These are phyloP conservation scores for Muntiacus muntjak DNA, from an alignment of 2,113 vertebrate genomes.

Conservation along the genomic window DNA sequence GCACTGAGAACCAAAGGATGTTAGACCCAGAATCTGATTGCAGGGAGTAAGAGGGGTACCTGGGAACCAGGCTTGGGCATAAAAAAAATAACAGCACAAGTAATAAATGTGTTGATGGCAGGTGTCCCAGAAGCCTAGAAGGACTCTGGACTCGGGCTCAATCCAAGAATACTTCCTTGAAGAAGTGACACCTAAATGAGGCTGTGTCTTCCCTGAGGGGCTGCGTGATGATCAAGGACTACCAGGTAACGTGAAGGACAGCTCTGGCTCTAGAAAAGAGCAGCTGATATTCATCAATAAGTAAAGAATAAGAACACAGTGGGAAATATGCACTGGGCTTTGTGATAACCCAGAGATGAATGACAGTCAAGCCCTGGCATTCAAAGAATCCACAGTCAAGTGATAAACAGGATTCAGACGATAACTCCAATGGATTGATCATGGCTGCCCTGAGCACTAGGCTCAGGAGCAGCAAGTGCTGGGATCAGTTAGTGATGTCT, in stretches of 20 bases:
- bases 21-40: not conserved
- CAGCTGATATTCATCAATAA: not conserved
- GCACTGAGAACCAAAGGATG: not conserved
- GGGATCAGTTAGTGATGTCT: not conserved
- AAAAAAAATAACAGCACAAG: not conserved
- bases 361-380: not conserved
- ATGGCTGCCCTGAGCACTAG: not conserved
- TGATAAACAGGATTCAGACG: not conserved
- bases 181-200: not conserved
- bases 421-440: not conserved
- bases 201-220: not conserved
- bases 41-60: accelerated
- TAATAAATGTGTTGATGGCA: not conserved
- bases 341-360: not conserved
- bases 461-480: not conserved
- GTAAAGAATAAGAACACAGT: not conserved
- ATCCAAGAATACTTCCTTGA: not conserved
- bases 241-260: not conserved
- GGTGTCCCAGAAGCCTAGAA: not conserved
- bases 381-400: not conserved
- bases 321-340: not conserved
- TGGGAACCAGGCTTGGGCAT: not conserved
- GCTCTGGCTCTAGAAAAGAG: not conserved
- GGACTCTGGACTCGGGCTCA: not conserved
- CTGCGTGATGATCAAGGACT: not conserved